Percentiles rank a stretch among this genome's conserved stretches.
These are phyloP conservation scores for Lacanobia wlatinum DNA, from an alignment of 2,888 invertebrate genomes.

Conservation along the genomic window DNA sequence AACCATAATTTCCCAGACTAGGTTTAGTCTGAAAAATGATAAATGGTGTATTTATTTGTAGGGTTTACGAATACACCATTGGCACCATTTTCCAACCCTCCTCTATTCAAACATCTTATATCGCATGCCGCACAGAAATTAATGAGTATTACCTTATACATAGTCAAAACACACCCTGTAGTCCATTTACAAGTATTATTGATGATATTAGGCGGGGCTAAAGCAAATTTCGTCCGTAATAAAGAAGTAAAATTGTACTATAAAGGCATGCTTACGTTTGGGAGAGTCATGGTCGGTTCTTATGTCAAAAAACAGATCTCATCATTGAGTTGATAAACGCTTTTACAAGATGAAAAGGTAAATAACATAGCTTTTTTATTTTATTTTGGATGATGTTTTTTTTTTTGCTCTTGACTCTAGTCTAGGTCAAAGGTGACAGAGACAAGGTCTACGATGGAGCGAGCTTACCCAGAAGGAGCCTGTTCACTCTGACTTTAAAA, in stretches of 20 bases:
- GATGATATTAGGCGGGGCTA: slow-evolving; percentile 76
- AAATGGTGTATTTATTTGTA: too few species aligned
- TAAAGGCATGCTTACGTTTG: slow-evolving; percentile 24
- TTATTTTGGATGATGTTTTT: too few species aligned
- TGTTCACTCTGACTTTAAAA: too few species aligned
- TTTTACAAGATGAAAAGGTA: too few species aligned
- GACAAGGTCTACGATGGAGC: too few species aligned
- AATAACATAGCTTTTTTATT: too few species aligned
- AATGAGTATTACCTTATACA: slow-evolving; percentile 78
- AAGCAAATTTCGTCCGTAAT: slow-evolving; percentile 67
- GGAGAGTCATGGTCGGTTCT: slow-evolving; percentile 8
- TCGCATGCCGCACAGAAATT: slow-evolving; percentile 80
- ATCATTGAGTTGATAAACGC: not conserved
- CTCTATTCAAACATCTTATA: slow-evolving; percentile 69
- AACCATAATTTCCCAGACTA: not conserved
- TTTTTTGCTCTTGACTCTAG: too few species aligned
- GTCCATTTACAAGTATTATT: slow-evolving; percentile 82
- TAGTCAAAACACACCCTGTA: slow-evolving; percentile 78
- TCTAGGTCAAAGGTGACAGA: too few species aligned
- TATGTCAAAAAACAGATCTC: not conserved
- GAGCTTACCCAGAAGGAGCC: too few species aligned
- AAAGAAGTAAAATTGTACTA: slow-evolving; percentile 55
- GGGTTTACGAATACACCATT: slow-evolving; percentile 12
- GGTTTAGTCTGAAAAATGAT: too few species aligned
- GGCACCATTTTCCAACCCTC: slow-evolving; percentile 42